Base-by-base conservation (phyloP, 2,888 invertebrate genomes). In the Macrophya annulata region DNA sequence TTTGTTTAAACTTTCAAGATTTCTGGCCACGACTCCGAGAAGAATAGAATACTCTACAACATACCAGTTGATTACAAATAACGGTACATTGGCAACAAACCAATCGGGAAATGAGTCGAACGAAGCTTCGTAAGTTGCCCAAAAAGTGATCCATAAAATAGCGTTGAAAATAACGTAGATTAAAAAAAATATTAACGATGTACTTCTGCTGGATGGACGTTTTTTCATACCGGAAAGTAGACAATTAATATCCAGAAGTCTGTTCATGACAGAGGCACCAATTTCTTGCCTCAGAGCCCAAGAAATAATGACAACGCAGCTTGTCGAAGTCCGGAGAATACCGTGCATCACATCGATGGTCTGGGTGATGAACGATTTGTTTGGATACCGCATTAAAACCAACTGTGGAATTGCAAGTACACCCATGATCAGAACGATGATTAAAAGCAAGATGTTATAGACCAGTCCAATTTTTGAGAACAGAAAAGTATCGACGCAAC, bases 381-480 rank as follows among this genome's bases (percentile, higher is more conserved):
- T 74, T 43, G n/a, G 37, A 21, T 74, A 74, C 21, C 15, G 21
- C 45, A 74, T 21, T 4, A 37, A 8, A 45, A 74, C 43, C 74
- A 45, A 74, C 1, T 45, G 43, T 21, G 43, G 45, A 48, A 74
- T 17, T 15, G 45, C 21, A 15, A 74, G 4, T 21, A 45, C 21
- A 40, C 21, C 21, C 21, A 74, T 43, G 15, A 45, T 25, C 6
- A 45, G 15, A 6, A 45, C 8, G 2, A 21, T 5, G 15, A 6
- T 43, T 15, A 25, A 74, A 45, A 74, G 43, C 21, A 74, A n/a
- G 25, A 45, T 43, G 15, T 74, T 74, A 45, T 74, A 74, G 45
- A 21, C 43, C 25, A 74, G 37, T 74, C 74, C 74, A 21, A 74
- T 45, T 45, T 45, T 74, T 2, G 74, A 74, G 45, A 74, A 45